Evolutionary conservation across 2,113 vertebrate species (phyloP).

Genomic region (Coregonus clupeaformis): DNA sequence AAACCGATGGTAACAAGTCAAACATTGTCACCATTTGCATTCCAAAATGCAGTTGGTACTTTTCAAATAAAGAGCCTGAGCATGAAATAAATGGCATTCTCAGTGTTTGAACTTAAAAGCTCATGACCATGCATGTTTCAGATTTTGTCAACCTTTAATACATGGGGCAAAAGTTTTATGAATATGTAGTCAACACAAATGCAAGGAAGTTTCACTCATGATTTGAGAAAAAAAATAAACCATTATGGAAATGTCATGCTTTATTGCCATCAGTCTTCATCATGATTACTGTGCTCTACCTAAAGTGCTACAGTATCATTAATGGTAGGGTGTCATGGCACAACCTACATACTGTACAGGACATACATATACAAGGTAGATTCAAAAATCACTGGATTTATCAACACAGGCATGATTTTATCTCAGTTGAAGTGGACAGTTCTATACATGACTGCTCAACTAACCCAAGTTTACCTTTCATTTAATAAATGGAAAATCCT

Average conservation of each 20-base stretch:
- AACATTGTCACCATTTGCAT: not conserved
- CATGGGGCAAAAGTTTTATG: too few relatives aligned
- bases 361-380: constrained; percentile 11
- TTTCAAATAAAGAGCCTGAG: constrained; percentile 38
- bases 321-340: constrained; percentile 61
- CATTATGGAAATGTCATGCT: constrained; percentile 43
- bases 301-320: constrained; percentile 56
- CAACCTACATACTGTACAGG: constrained; percentile 49
- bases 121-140: not conserved
- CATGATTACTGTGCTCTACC: constrained; percentile 20
- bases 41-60: constrained; percentile 4
- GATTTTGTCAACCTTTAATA: not conserved
- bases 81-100: not conserved
- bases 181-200: not conserved
- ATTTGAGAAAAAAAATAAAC: not conserved
- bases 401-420: constrained; percentile 20
- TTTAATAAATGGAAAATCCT: not conserved
- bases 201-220: not conserved
- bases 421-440: constrained; percentile 1
- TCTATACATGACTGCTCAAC: not conserved
- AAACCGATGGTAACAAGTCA: not conserved
- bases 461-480: not conserved
- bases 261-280: constrained; percentile 65
- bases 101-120: not conserved
- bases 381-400: constrained; percentile 1